Evolutionary conservation across 1,140 invertebrate species (phyloP).

Genomic region (Lordiphosa mommai): DNA sequence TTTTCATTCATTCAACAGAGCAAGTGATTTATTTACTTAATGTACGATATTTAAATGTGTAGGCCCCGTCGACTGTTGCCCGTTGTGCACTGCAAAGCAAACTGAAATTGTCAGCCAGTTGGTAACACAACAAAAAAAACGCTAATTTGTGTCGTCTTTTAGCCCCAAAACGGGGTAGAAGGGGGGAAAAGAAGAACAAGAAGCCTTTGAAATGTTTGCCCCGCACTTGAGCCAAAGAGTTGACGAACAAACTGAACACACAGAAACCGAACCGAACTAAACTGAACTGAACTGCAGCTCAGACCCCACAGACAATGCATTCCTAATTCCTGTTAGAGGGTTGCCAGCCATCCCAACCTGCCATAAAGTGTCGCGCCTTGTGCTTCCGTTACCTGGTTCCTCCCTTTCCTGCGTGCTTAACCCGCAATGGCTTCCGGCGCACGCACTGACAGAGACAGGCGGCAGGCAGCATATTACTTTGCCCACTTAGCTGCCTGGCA

Average conservation of each 20-base stretch:
- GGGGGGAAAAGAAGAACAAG: conserved; percentile 20
- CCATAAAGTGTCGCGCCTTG: conserved; percentile 67
- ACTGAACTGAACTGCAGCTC: conserved; percentile 18
- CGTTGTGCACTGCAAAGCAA: conserved; percentile 57
- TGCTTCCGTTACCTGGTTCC: conserved; percentile 35
- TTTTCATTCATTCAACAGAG: no score
- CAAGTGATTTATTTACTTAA: no score
- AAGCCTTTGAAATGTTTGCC: conserved; percentile 67
- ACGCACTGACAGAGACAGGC: conserved; percentile 31
- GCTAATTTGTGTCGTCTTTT: conserved; percentile 62
- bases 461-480: conserved; percentile 55
- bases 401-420: conserved; percentile 35
- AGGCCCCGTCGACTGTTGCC: conserved; percentile 55
- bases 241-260: conserved; percentile 47
- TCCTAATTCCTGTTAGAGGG: conserved; percentile 53
- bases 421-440: conserved; percentile 67
- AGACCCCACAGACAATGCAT: conserved; percentile 57
- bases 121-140: conserved; percentile 45
- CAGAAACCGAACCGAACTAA: conserved; percentile 7
- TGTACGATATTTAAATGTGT: conserved; percentile 13
- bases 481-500: conserved; percentile 25
- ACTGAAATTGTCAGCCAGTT: conserved; percentile 53
- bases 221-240: conserved; percentile 56
- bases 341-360: conserved; percentile 29
- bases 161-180: conserved; percentile 18